Evolutionary conservation across 2,797 vertebrate genomes (phyloP).

Genomic region (Myiotriccus ornatus): DNA sequence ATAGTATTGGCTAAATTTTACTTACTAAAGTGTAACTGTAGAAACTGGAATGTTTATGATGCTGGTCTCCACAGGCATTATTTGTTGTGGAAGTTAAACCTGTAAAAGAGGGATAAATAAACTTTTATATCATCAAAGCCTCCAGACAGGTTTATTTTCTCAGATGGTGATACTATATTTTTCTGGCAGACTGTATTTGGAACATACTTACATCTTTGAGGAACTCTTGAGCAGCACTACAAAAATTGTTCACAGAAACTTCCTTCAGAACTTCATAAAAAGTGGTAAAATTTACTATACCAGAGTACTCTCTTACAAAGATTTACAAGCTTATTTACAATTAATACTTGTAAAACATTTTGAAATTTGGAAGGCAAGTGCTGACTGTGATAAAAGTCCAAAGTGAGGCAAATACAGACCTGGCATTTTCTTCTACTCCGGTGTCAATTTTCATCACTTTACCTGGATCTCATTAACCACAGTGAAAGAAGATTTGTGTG

Average conservation of each 20-base stretch:
- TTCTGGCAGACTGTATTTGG: not conserved
- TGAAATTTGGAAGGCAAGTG: not conserved
- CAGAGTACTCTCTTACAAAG: not conserved
- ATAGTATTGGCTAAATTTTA: not conserved
- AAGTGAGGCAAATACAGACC: not conserved
- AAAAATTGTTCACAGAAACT: not conserved
- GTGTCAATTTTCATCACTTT: not conserved
- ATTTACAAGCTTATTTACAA: not conserved
- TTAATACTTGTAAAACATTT: not conserved
- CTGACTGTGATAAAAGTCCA: not conserved
- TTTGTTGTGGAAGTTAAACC: not conserved
- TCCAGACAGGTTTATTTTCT: not conserved
- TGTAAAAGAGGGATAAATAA: not conserved
- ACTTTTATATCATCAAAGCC: not conserved
- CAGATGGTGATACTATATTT: not conserved
- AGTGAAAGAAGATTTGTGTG: not conserved
- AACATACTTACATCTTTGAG: not conserved
- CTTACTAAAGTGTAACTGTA: not conserved
- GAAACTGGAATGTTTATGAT: not conserved
- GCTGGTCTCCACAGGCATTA: not conserved
- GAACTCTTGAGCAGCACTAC: not conserved
- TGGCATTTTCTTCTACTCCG: not conserved
- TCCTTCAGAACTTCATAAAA: not conserved
- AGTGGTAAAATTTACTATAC: not conserved
- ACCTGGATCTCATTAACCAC: not conserved